Percentiles rank a stretch among this genome's conserved stretches.
These are phyloP conservation scores for Poicephalus meyeri DNA, from an alignment of 2,113 vertebrate species.

Conservation along the genomic window DNA sequence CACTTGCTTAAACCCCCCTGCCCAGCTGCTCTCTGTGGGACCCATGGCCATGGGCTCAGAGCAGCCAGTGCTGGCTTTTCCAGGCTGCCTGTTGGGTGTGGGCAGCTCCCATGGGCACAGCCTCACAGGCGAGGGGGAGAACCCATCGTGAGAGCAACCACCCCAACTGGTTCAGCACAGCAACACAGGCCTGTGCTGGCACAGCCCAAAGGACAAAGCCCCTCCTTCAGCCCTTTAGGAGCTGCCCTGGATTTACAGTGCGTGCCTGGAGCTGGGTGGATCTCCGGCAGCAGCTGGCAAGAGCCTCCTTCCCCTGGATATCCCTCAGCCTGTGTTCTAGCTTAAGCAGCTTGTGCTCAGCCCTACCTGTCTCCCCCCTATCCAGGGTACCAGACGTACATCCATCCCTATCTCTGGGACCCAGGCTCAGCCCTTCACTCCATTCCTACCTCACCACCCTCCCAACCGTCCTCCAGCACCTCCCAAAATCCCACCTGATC, in stretches of 20 bases:
- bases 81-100: fast-evolving
- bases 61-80: neutral
- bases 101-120: neutral
- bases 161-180: neutral
- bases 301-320: neutral
- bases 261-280: fast-evolving
- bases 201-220: neutral
- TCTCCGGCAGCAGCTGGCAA: neutral
- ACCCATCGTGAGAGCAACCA: neutral
- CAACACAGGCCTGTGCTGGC: neutral
- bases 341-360: neutral
- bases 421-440: neutral
- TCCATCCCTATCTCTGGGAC: neutral
- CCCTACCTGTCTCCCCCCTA: neutral
- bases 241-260: neutral
- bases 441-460: neutral
- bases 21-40: neutral
- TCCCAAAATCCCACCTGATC: neutral
- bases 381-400: no score
- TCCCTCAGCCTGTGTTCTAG: no score
- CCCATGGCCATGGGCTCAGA: neutral
- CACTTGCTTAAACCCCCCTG: neutral
- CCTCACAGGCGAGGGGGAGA: neutral
- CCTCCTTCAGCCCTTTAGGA: neutral
- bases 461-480: neutral